A percentile compares a stretch with the other conserved stretches of the same genome.
These are phyloP conservation scores for Yponomeuta cagnagella DNA, from an alignment of 2,888 invertebrate species.

Conservation along the genomic window DNA sequence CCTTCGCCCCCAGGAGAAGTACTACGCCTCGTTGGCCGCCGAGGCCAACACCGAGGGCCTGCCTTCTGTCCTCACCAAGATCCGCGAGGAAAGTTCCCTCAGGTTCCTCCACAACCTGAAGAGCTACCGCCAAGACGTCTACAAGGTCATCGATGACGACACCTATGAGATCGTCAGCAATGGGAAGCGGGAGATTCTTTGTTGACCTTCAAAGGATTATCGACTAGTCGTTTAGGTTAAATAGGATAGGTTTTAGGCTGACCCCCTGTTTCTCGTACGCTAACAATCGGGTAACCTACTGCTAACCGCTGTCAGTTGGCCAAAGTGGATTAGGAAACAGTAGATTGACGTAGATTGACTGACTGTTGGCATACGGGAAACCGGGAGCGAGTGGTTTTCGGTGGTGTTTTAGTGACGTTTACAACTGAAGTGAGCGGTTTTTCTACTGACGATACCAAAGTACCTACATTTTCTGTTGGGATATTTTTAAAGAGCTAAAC, in stretches of 20 bases:
- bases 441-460: too few relatives aligned
- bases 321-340: too few relatives aligned
- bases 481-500: too few relatives aligned
- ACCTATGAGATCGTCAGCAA: constrained; percentile 72
- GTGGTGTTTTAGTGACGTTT: too few relatives aligned
- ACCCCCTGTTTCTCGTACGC: too few relatives aligned
- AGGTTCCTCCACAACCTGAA: constrained; percentile 78
- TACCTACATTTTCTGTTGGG: too few relatives aligned
- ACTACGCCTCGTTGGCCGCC: constrained; percentile 81
- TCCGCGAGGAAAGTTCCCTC: constrained; percentile 80
- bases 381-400: too few relatives aligned
- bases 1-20: constrained; percentile 72
- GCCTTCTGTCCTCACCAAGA: constrained; percentile 80
- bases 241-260: neutral
- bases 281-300: too few relatives aligned
- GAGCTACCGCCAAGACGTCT: constrained; percentile 79
- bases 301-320: too few relatives aligned
- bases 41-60: constrained; percentile 78
- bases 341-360: too few relatives aligned
- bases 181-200: constrained; percentile 58
- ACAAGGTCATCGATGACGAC: constrained; percentile 80
- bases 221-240: neutral
- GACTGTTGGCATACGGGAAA: too few relatives aligned
- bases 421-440: too few relatives aligned
- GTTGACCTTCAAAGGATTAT: constrained; percentile 40